These are phyloP conservation scores for Sympetrum striolatum DNA, from an alignment of 2,888 invertebrate genomes.

Conservation along the genomic window DNA sequence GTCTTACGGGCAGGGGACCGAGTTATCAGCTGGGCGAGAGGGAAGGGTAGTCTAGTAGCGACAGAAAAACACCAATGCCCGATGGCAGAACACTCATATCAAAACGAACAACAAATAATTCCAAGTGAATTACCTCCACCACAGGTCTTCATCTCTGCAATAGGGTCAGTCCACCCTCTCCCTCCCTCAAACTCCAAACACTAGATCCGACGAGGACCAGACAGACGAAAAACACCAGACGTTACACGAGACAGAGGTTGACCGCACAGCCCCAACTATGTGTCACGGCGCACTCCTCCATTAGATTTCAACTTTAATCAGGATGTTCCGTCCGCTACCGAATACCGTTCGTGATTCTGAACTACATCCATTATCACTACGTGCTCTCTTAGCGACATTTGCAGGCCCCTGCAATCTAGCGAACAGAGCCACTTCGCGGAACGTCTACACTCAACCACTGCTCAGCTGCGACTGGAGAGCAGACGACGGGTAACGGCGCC, in stretches of 20 bases:
- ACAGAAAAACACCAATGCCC: neutral
- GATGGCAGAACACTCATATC: neutral
- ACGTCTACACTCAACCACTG: neutral
- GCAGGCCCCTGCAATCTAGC: slow-evolving; percentile 26
- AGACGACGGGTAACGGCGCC: slow-evolving; percentile 9
- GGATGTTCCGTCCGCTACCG: slow-evolving; percentile 29
- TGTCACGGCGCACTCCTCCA: slow-evolving; percentile 20
- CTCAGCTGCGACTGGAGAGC: slow-evolving; percentile 37
- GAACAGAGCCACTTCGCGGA: neutral
- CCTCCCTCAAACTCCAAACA: neutral
- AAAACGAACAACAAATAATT: neutral
- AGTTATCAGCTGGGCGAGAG: neutral
- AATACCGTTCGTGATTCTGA: slow-evolving; percentile 32
- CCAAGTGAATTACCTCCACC: slow-evolving; percentile 15
- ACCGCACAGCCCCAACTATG: slow-evolving; percentile 14
- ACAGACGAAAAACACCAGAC: slow-evolving; percentile 22
- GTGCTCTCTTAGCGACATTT: slow-evolving; percentile 38
- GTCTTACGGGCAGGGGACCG: no score
- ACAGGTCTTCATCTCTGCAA: slow-evolving; percentile 25
- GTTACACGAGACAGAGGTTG: slow-evolving; percentile 26
- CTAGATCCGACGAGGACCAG: slow-evolving; percentile 18
- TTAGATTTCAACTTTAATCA: slow-evolving; percentile 41
- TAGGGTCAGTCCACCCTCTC: neutral
- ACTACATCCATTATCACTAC: slow-evolving; percentile 21
- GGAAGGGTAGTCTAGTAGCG: neutral